Percentiles rank a stretch among this genome's conserved stretches.
Conservation (phyloP, 2,113 vertebrate genomes). For the Halcyon malimbica region DNA sequence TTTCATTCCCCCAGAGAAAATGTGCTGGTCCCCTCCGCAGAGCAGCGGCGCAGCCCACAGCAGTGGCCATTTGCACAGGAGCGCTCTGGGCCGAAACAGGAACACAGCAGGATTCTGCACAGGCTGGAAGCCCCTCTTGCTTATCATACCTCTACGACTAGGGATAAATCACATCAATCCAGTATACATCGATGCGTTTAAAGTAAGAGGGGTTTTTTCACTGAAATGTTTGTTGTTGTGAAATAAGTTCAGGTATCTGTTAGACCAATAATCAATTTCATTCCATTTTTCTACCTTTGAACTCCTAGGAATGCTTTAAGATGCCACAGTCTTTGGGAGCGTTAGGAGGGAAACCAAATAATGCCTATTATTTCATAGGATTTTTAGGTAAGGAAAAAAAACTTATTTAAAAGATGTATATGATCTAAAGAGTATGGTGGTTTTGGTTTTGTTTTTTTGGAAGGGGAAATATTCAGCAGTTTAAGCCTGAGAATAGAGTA, state of each 20-base stretch:
- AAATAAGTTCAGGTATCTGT: conserved; percentile 32
- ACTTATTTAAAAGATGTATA: not conserved
- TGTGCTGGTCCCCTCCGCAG: conserved; percentile 76
- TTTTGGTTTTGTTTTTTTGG: not conserved
- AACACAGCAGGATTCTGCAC: conserved; percentile 30
- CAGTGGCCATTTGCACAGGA: conserved; percentile 16
- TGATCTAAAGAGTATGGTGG: not conserved
- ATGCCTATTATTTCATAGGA: conserved; percentile 92
- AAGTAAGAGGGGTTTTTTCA: conserved; percentile 69
- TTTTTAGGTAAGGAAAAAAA: conserved; percentile 84
- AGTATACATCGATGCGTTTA: conserved; percentile 85
- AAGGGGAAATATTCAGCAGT: not conserved
- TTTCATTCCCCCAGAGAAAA: conserved; percentile 78
- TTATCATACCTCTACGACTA: conserved; percentile 87
- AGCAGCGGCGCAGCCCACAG: conserved; percentile 25
- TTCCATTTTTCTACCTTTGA: conserved; percentile 61
- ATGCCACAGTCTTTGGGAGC: conserved; percentile 91
- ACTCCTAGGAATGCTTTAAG: conserved; percentile 89
- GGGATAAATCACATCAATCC: conserved; percentile 91
- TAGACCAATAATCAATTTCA: conserved; percentile 20
- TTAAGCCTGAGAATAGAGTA: not conserved
- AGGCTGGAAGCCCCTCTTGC: conserved; percentile 85
- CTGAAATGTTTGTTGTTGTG: not conserved
- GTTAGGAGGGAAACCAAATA: conserved; percentile 91
- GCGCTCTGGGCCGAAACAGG: conserved; percentile 47